Evolutionary conservation across 2,888 invertebrate species (phyloP).

Genomic region (Tachystola acroxantha): DNA sequence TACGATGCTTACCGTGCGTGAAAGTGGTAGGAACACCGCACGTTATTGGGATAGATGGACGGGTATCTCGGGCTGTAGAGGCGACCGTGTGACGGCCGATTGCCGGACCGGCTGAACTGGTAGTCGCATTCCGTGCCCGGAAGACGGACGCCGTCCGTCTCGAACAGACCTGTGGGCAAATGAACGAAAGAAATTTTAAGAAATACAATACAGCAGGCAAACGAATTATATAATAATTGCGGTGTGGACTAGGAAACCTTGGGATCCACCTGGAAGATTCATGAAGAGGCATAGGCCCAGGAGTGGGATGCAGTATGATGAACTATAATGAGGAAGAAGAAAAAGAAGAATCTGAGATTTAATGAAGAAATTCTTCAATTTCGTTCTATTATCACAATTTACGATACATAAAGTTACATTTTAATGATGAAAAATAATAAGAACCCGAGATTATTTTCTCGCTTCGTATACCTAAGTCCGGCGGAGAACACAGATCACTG

Average conservation of each 20-base stretch:
- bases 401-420: not conserved
- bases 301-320: too few species aligned
- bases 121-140: conserved; percentile 89
- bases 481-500: too few species aligned
- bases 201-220: too few species aligned
- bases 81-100: conserved; percentile 83
- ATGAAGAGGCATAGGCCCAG: too few species aligned
- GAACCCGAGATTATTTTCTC: conserved; percentile 14
- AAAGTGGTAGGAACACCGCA: conserved; percentile 93
- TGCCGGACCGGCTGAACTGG: conserved; percentile 87
- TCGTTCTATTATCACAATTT: not conserved
- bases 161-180: conserved; percentile 83
- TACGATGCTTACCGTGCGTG: conserved; percentile 87
- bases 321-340: too few species aligned
- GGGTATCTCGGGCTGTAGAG: conserved; percentile 97
- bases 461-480: conserved; percentile 16
- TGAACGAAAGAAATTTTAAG: not conserved
- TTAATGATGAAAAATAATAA: conserved; percentile 9
- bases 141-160: conserved; percentile 87
- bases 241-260: too few species aligned
- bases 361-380: not conserved
- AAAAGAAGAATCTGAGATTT: not conserved
- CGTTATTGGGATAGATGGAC: conserved; percentile 95
- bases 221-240: too few species aligned
- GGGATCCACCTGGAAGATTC: too few species aligned